These are phyloP conservation scores for Anthonomus grandis DNA, from an alignment of 1,140 invertebrate genomes.

Conservation along the genomic window DNA sequence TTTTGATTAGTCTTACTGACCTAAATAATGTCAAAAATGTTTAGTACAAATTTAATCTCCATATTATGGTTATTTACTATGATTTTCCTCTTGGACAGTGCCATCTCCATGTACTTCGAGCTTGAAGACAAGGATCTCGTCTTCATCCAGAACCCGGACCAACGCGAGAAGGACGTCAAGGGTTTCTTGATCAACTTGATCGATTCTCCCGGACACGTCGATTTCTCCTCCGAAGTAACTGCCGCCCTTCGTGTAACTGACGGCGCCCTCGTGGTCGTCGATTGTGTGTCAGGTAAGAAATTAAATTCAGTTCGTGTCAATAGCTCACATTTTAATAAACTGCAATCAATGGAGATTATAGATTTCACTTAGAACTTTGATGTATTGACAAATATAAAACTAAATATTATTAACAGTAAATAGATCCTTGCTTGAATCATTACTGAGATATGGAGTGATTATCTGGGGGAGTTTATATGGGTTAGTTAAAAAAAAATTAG, in stretches of 20 bases:
- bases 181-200: constrained; percentile 99
- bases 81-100: constrained; percentile 61
- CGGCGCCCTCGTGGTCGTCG: constrained; percentile 98
- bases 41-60: neutral
- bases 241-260: constrained; percentile 98
- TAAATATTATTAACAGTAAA: too few species aligned
- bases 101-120: constrained; percentile 98
- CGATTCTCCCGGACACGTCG: constrained; percentile 98
- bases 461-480: too few species aligned
- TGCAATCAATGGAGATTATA: too few species aligned
- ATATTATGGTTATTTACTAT: neutral
- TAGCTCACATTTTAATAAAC: too few species aligned
- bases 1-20: constrained; percentile 28
- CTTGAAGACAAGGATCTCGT: constrained; percentile 87
- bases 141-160: constrained; percentile 85
- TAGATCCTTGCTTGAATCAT: too few species aligned
- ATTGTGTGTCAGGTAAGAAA: constrained; percentile 90
- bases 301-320: too few species aligned
- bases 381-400: neutral
- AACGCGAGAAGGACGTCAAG: constrained; percentile 84
- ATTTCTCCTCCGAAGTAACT: constrained; percentile 99
- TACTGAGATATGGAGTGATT: too few species aligned
- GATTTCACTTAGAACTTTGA: too few species aligned
- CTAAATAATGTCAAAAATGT: neutral
- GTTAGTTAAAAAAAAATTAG: too few species aligned